Evolutionary conservation across 2,888 invertebrate genomes (phyloP), one percentile per base, ranked within the genome.

Genomic region (Ecdyonurus torrentis): DNA sequence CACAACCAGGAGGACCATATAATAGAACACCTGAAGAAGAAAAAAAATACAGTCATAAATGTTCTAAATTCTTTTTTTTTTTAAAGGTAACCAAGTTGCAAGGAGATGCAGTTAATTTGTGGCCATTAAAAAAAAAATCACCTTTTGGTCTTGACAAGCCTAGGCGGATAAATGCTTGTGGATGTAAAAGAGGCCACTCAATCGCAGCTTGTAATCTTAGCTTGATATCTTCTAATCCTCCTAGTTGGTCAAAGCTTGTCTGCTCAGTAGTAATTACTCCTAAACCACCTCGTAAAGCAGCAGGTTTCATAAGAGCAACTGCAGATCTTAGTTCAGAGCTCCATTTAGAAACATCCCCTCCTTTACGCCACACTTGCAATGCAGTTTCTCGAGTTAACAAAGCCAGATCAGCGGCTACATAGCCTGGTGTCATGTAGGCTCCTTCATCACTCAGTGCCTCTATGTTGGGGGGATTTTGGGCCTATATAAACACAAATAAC

Each of bases 1-100:
- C 83, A 72, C 83, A 83, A 1, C 84, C 84, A 1, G 84, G 83
- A 2, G 84, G 83, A 0, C 84, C 84, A 71, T 82, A 83, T 7
- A 84, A 72, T 58, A 84, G 71, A 37, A 84, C 74, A 24, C 83
- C 81, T 76, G 64, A 2, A 67, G 61, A 65, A 37, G n/a, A n/a
- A n/a, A n/a, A n/a, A n/a, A n/a, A 60, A 67, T 65, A 20, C 61
- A 64, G 64, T 59, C 64, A 23, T 22, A 60, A 50, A 59, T 64
- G 1, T n/a, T n/a, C n/a, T n/a, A n/a, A n/a, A n/a, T n/a, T n/a
- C 18, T 1, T 23, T 19, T 25, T 1, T 25, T 25, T 20, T 37
- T 19, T 37, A 19, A 15, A 1, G 2, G 19, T n/a, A 25, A 23
- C n/a, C n/a, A n/a, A n/a, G n/a, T n/a, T n/a, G n/a, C n/a, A n/a